These are phyloP conservation scores for Camptogramma bilineatum DNA, from an alignment of 2,888 invertebrate species.

Conservation along the genomic window DNA sequence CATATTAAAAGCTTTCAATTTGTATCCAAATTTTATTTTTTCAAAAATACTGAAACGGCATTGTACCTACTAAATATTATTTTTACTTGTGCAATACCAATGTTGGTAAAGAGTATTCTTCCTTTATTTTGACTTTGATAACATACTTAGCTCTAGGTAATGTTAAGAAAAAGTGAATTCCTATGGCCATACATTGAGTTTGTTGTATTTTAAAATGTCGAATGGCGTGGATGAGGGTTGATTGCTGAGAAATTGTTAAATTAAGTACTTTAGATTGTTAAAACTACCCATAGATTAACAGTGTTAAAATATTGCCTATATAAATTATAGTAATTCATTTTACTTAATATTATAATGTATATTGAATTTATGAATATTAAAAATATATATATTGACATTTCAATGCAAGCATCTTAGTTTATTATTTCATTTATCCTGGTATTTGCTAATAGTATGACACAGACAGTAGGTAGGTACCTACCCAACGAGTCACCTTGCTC, in stretches of 20 bases:
- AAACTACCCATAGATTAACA: conserved; percentile 84
- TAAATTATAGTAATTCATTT: conserved; percentile 85
- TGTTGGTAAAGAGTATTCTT: conserved; percentile 71
- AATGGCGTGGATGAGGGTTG: conserved; percentile 41
- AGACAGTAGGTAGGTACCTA: background rate
- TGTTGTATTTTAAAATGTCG: conserved; percentile 63
- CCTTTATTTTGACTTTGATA: conserved; percentile 56
- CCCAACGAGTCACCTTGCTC: no score
- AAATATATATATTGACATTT: conserved; percentile 85
- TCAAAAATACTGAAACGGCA: conserved; percentile 67
- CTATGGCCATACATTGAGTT: conserved; percentile 79
- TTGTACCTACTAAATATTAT: conserved; percentile 64
- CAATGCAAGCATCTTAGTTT: conserved; percentile 60
- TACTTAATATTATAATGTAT: conserved; percentile 86
- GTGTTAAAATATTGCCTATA: conserved; percentile 86
- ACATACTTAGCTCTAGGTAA: conserved; percentile 47
- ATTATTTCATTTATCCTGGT: conserved; percentile 37
- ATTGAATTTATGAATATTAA: conserved; percentile 86
- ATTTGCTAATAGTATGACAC: no score
- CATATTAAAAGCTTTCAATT: conserved; percentile 65
- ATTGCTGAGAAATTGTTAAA: conserved; percentile 72
- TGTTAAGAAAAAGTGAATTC: conserved; percentile 77
- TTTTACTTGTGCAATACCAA: conserved; percentile 65
- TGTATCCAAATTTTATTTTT: conserved; percentile 54
- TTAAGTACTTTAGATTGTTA: conserved; percentile 82